Conservation (phyloP, 2,888 invertebrate genomes). For the Muscina levida region DNA sequence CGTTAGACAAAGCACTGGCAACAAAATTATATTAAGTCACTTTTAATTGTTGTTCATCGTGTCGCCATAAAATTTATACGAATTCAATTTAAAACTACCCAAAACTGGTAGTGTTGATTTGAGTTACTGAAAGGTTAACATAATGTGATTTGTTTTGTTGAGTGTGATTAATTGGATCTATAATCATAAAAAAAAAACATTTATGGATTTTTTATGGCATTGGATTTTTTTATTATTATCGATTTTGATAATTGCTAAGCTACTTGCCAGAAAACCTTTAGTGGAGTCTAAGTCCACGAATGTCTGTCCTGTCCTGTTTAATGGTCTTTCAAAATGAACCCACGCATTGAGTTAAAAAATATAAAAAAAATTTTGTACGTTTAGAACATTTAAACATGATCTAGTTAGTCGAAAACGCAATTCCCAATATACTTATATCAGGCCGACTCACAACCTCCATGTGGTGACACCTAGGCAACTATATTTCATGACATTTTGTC, state of each 20-base stretch:
- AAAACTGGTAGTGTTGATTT: not conserved
- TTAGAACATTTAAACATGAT: too few species aligned
- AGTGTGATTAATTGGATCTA: constrained; percentile 8
- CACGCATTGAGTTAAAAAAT: too few species aligned
- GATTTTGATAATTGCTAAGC: not conserved
- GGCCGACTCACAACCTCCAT: too few species aligned
- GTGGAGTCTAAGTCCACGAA: not conserved
- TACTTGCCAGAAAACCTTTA: not conserved
- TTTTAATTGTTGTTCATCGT: not conserved
- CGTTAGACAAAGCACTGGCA: too few species aligned
- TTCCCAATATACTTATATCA: too few species aligned
- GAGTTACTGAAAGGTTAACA: not conserved
- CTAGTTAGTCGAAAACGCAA: too few species aligned
- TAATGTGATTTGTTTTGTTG: not conserved
- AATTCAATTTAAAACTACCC: too few species aligned
- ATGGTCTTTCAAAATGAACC: not conserved
- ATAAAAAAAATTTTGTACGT: too few species aligned
- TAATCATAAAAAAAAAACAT: not conserved
- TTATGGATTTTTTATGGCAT: constrained; percentile 23
- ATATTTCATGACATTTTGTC: too few species aligned
- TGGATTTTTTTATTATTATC: constrained; percentile 12
- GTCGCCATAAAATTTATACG: not conserved
- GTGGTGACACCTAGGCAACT: too few species aligned
- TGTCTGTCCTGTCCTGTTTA: not conserved
- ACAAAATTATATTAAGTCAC: not conserved